Percentiles rank a stretch among this genome's conserved stretches.
Conservation (phyloP, 2,797 vertebrate species). For the Acanthurus lineatus region DNA sequence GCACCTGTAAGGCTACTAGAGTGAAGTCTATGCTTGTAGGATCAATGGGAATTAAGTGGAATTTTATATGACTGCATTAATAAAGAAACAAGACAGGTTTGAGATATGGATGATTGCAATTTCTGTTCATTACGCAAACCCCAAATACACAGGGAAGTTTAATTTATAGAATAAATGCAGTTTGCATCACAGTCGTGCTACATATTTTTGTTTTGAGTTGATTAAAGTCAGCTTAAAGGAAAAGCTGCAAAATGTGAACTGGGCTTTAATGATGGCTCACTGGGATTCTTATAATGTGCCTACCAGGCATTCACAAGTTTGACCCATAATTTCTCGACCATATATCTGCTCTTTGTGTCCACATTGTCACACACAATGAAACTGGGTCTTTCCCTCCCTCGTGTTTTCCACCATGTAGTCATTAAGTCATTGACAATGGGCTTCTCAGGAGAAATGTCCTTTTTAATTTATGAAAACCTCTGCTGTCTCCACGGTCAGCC, state of each 20-base stretch:
- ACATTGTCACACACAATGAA: slow-evolving; percentile 33
- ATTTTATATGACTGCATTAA: neutral
- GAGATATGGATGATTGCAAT: neutral
- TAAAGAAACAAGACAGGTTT: neutral
- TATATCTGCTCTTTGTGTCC: slow-evolving; percentile 16
- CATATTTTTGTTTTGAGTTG: too few species aligned
- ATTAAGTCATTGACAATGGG: slow-evolving; percentile 49
- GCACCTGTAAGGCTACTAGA: too few species aligned
- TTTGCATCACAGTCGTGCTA: neutral
- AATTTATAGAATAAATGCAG: neutral
- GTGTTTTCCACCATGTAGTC: slow-evolving; percentile 25
- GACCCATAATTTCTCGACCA: slow-evolving; percentile 13
- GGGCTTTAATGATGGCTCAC: neutral
- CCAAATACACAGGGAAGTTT: neutral
- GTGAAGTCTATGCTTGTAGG: too few species aligned
- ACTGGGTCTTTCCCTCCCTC: slow-evolving; percentile 31
- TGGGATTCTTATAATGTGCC: neutral
- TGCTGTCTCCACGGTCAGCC: neutral
- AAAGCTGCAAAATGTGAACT: neutral
- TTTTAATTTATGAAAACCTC: slow-evolving; percentile 24
- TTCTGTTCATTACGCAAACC: neutral
- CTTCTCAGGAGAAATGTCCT: slow-evolving; percentile 34
- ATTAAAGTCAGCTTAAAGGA: neutral
- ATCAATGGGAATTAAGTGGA: too few species aligned
- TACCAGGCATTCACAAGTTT: neutral